phyloP scores from a whole-genome alignment of 30 jellyfish, hydroid and myxozoan genomes.

The Turritopsis rubra region DNA sequence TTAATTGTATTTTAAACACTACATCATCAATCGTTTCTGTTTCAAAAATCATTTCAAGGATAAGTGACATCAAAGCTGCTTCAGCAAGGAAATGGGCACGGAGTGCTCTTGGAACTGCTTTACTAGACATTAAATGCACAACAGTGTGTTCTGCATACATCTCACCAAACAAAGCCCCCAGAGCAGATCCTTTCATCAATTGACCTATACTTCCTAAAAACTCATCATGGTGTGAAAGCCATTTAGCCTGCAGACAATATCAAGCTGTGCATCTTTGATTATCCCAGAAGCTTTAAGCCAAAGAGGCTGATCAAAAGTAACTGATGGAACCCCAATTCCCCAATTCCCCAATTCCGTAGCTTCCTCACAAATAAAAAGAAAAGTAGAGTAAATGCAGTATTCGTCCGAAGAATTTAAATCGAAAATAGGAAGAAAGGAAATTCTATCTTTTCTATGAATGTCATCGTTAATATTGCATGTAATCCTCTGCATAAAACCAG shows the following conservation, averaged over 20 bases:
- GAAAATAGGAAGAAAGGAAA: constrained; percentile 24
- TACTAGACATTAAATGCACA: constrained; percentile 33
- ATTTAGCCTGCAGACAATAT: constrained; percentile 39
- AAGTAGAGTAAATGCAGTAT: constrained; percentile 27
- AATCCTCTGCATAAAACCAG: no score
- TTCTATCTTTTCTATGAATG: no score
- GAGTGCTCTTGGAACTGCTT: constrained; percentile 50
- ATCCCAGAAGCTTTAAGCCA: constrained; percentile 40
- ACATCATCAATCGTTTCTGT: constrained; percentile 5
- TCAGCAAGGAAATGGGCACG: constrained; percentile 11
- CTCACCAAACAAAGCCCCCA: constrained; percentile 41
- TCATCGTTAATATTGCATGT: no score
- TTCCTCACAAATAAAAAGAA: constrained; percentile 7
- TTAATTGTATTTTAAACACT: not conserved
- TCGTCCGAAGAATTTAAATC: constrained; percentile 45
- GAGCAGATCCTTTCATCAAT: constrained; percentile 48
- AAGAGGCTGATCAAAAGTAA: constrained; percentile 54
- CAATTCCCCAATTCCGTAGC: constrained; percentile 14
- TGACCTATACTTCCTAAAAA: constrained; percentile 36
- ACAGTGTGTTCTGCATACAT: constrained; percentile 41
- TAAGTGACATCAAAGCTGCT: no score
- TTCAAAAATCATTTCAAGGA: constrained; percentile 1
- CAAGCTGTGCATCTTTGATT: constrained; percentile 16
- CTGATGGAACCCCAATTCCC: constrained; percentile 16
- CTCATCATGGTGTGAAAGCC: constrained; percentile 51